Conservation (phyloP, 2,797 vertebrate species). For the Tadarida brasiliensis region DNA sequence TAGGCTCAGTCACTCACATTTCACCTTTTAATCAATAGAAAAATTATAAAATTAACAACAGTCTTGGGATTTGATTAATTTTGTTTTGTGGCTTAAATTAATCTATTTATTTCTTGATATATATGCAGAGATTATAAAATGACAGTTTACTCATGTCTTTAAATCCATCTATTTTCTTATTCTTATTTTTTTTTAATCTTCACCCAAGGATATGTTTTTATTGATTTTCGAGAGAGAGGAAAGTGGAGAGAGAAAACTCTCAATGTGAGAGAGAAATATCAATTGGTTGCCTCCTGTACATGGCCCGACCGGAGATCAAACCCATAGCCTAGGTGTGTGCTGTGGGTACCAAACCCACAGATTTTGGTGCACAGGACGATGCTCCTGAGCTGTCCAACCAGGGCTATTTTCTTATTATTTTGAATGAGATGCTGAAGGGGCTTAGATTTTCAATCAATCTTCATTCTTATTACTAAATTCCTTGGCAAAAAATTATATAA, state of each 20-base stretch:
- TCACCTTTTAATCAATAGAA: slow-evolving; percentile 58
- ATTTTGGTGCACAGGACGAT: no score
- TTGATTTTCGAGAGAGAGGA: no score
- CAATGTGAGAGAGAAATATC: no score
- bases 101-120: slow-evolving; percentile 48
- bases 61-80: slow-evolving; percentile 61
- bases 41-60: slow-evolving; percentile 57
- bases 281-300: no score
- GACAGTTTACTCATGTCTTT: slow-evolving; percentile 54
- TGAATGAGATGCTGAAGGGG: slow-evolving; percentile 6
- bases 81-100: slow-evolving; percentile 67
- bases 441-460: slow-evolving; percentile 55
- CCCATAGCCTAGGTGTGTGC: no score
- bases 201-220: no score
- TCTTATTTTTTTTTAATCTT: neutral
- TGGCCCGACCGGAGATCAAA: no score
- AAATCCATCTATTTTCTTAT: slow-evolving; percentile 67
- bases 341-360: no score
- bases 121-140: slow-evolving; percentile 68
- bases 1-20: neutral
- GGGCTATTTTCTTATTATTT: slow-evolving; percentile 53
- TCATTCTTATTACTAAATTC: slow-evolving; percentile 67
- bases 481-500: slow-evolving; percentile 37
- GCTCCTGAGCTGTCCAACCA: no score
- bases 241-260: no score